A percentile compares a stretch with the other conserved stretches of the same genome.
Evolutionary conservation across 2,113 vertebrate genomes (phyloP).

Genomic region (Halcyon malimbica): DNA sequence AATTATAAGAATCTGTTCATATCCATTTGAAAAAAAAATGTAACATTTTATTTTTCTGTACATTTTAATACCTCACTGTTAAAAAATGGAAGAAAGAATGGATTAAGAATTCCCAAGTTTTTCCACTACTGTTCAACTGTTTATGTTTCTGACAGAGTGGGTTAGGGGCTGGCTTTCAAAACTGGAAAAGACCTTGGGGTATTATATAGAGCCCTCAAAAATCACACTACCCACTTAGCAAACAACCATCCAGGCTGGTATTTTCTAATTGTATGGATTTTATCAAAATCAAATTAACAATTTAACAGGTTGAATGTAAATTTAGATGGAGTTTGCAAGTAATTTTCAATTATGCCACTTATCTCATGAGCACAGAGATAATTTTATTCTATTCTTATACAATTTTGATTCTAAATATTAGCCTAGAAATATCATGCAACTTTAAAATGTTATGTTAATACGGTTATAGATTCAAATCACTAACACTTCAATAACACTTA

Average conservation of each 20-base stretch:
- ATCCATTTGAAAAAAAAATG: neutral
- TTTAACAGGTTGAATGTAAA: neutral
- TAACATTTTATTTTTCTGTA: neutral
- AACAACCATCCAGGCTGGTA: neutral
- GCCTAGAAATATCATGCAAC: neutral
- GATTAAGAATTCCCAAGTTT: neutral
- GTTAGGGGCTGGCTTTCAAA: neutral
- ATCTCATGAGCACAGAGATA: neutral
- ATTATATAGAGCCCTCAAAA: neutral
- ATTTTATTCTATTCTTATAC: neutral
- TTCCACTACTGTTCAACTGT: neutral
- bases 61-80: neutral
- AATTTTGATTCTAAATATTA: neutral
- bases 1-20: neutral
- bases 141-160: neutral
- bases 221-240: neutral
- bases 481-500: no score
- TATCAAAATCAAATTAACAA: neutral
- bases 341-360: neutral
- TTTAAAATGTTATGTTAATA: neutral
- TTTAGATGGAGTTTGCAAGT: neutral
- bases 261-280: neutral
- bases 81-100: neutral
- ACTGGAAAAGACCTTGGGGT: neutral
- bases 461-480: neutral